These are phyloP conservation scores for Atherinosoma microstoma DNA, from an alignment of 2,797 vertebrate genomes.

Conservation along the genomic window DNA sequence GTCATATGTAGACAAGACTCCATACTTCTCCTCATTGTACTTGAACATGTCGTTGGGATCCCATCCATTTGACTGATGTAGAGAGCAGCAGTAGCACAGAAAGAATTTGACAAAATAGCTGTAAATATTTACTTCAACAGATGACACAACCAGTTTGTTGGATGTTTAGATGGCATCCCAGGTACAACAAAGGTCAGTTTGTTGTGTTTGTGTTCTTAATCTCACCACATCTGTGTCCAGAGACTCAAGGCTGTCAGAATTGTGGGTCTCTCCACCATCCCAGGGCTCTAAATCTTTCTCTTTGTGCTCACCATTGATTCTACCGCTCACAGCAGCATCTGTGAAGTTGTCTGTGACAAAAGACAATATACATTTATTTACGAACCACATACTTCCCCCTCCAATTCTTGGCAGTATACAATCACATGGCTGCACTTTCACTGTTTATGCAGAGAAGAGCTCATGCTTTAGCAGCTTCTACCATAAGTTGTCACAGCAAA, in stretches of 20 bases:
- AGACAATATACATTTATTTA: constrained; percentile 42
- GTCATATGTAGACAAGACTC: constrained; percentile 97
- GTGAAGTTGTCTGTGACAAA: constrained; percentile 92
- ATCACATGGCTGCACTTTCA: constrained; percentile 40
- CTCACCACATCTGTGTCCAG: constrained; percentile 96
- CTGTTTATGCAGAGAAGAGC: constrained; percentile 38
- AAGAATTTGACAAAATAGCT: constrained; percentile 9
- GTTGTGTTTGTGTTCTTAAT: constrained; percentile 9
- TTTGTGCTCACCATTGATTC: constrained; percentile 97
- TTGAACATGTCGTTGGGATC: constrained; percentile 99
- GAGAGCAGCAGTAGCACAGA: constrained; percentile 20
- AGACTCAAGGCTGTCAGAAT: constrained; percentile 91
- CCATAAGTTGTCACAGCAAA: constrained; percentile 44
- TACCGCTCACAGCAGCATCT: constrained; percentile 90
- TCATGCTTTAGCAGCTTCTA: constrained; percentile 52
- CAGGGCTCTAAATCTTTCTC: constrained; percentile 98
- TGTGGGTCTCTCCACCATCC: constrained; percentile 93
- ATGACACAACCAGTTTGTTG: neutral
- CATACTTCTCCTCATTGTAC: constrained; percentile 98
- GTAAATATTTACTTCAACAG: constrained; percentile 6
- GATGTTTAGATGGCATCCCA: neutral
- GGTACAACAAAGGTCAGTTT: neutral
- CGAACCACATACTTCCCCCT: constrained; percentile 2
- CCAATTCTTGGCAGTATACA: constrained; percentile 14
- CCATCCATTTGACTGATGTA: constrained; percentile 95